These are phyloP conservation scores for Percopsis transmontana DNA, from an alignment of 2,113 vertebrate genomes.

Conservation along the genomic window DNA sequence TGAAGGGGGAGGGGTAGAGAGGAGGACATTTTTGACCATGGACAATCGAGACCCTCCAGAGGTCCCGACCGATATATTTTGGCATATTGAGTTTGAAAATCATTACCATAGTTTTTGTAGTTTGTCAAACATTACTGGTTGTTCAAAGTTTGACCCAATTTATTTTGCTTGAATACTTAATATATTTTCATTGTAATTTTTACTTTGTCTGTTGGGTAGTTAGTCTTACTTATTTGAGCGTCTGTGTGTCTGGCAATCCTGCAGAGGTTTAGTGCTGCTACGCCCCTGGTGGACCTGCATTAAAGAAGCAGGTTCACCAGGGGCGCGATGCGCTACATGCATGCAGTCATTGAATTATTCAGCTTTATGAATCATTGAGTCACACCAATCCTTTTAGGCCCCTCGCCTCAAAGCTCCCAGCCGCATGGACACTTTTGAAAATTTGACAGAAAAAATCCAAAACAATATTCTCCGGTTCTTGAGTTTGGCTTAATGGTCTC, in stretches of 20 bases:
- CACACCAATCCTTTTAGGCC: constrained; percentile 67
- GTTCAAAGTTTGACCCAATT: too few relatives aligned
- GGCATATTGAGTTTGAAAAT: too few relatives aligned
- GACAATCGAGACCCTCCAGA: too few relatives aligned
- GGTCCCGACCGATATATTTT: too few relatives aligned
- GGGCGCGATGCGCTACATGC: constrained; percentile 70
- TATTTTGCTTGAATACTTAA: too few relatives aligned
- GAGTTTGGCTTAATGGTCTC: constrained; percentile 1
- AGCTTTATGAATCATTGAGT: constrained; percentile 80
- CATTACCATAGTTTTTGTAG: too few relatives aligned
- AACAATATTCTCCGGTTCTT: too few relatives aligned
- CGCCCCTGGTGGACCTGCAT: not conserved
- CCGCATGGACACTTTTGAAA: constrained; percentile 49
- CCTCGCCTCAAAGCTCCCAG: constrained; percentile 52
- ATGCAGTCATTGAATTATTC: constrained; percentile 77
- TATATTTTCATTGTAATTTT: too few relatives aligned
- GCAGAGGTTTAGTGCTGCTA: constrained; percentile 38
- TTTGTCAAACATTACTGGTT: too few relatives aligned
- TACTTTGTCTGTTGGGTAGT: not conserved
- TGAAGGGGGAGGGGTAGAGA: too few relatives aligned
- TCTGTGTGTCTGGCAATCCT: constrained; percentile 9
- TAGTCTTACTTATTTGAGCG: not conserved
- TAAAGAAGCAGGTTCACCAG: constrained; percentile 65
- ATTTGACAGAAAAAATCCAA: constrained; percentile 33
- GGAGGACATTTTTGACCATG: too few relatives aligned